Evolutionary conservation across 2,797 vertebrate species (phyloP).

Genomic region (Sphenodon punctatus): DNA sequence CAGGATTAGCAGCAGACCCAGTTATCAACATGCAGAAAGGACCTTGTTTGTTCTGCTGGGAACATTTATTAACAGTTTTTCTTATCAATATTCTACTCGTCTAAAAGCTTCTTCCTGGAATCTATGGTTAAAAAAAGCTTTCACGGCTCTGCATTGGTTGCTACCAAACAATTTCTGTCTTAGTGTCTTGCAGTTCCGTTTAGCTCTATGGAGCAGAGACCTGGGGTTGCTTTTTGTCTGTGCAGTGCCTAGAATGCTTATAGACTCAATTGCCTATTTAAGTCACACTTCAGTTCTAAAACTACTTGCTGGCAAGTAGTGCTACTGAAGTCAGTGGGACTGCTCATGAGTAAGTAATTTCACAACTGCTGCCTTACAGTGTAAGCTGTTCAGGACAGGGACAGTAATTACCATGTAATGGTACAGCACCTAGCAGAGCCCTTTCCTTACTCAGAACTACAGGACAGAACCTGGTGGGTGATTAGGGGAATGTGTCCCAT

Average conservation of each 20-base stretch:
- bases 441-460: too few relatives aligned
- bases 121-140: neutral
- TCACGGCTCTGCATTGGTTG: neutral
- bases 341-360: too few relatives aligned
- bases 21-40: rapidly evolving
- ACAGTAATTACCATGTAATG: too few relatives aligned
- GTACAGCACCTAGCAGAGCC: too few relatives aligned
- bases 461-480: too few relatives aligned
- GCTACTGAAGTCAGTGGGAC: too few relatives aligned
- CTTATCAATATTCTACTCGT: neutral
- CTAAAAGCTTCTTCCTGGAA: neutral
- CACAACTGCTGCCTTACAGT: too few relatives aligned
- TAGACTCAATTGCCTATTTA: too few relatives aligned
- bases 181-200: neutral
- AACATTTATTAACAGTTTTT: neutral
- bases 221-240: neutral
- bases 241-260: neutral
- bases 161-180: neutral
- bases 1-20: rapidly evolving
- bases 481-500: too few relatives aligned
- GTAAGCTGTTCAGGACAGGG: too few relatives aligned
- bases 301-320: too few relatives aligned
- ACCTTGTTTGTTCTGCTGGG: neutral
- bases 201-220: neutral
- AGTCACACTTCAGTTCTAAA: too few relatives aligned